phyloP scores from a whole-genome alignment of 2,888 invertebrate genomes.

The Pimpla rufipes region DNA sequence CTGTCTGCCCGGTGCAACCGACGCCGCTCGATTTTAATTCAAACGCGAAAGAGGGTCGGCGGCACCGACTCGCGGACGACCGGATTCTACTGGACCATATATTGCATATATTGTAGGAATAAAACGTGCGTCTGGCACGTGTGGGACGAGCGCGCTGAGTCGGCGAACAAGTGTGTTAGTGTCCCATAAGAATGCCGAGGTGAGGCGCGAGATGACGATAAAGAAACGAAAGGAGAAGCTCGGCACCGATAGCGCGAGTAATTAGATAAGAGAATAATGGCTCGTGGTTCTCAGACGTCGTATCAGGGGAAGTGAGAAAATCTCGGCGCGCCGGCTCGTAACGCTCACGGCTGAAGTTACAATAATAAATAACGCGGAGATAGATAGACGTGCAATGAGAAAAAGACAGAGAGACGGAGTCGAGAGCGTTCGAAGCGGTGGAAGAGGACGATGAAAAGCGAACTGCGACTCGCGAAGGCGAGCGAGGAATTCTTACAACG shows the following conservation, averaged over 20 bases:
- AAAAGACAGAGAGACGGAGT: conserved; percentile 24
- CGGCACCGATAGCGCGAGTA: conserved; percentile 53
- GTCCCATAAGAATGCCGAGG: neutral
- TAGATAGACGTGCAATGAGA: conserved; percentile 10
- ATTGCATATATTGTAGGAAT: too few species aligned
- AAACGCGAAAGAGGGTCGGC: conserved; percentile 25
- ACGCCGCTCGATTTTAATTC: conserved; percentile 15
- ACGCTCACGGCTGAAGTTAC: conserved; percentile 49
- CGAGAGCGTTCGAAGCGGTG: conserved; percentile 33
- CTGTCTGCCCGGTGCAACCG: conserved; percentile 35
- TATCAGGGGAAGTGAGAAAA: conserved; percentile 20
- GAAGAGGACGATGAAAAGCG: conserved; percentile 27
- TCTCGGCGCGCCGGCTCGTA: conserved; percentile 28
- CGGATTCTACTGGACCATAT: conserved; percentile 5
- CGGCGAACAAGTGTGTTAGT: neutral
- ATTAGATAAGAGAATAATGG: conserved; percentile 67
- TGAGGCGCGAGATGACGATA: neutral
- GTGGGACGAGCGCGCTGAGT: neutral
- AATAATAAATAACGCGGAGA: conserved; percentile 63
- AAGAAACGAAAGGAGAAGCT: conserved; percentile 5
- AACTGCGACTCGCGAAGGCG: conserved; percentile 3
- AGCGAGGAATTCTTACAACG: conserved; percentile 44
- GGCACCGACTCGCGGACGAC: neutral
- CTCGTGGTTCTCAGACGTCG: conserved; percentile 21
- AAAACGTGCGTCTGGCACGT: neutral